Evolutionary conservation across 2,888 invertebrate genomes (phyloP).

Genomic region (Ormyrus pomaceus): DNA sequence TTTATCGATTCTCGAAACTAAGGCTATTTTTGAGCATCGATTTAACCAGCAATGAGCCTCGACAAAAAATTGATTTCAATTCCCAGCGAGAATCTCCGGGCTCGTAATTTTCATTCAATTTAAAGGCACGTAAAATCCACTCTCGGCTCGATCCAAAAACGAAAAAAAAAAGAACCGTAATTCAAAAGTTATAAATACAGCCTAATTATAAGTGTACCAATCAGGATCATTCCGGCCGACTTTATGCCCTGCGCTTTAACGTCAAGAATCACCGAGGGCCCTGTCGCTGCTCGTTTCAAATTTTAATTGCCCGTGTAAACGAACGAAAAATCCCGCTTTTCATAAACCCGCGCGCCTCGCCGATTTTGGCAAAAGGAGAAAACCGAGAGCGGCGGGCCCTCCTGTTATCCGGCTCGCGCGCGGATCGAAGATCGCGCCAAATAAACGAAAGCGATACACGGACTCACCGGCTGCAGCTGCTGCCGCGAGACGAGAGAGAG

Average conservation of each 20-base stretch:
- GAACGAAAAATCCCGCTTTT: not conserved
- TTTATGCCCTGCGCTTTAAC: not conserved
- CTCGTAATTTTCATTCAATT: too few species aligned
- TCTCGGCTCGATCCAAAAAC: not conserved
- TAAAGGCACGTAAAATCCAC: too few species aligned
- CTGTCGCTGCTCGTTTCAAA: too few species aligned
- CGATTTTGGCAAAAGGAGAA: conserved; percentile 1
- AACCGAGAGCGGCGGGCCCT: too few species aligned
- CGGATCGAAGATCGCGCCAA: conserved; percentile 19
- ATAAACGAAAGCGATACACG: conserved; percentile 8
- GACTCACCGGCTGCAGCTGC: conserved; percentile 1
- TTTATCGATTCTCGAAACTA: too few species aligned
- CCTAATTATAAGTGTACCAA: not conserved
- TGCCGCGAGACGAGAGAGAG: not conserved
- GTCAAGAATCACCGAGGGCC: too few species aligned
- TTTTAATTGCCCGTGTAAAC: not conserved
- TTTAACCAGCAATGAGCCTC: too few species aligned
- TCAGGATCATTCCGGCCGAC: not conserved
- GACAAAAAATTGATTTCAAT: too few species aligned
- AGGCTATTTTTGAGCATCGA: too few species aligned
- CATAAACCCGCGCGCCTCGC: not conserved
- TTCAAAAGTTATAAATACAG: conserved; percentile 19
- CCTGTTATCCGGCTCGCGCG: not conserved
- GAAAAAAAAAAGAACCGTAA: not conserved
- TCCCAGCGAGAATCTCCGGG: too few species aligned